Conservation (phyloP, 2,113 vertebrate genomes). For the Carassius auratus region DNA sequence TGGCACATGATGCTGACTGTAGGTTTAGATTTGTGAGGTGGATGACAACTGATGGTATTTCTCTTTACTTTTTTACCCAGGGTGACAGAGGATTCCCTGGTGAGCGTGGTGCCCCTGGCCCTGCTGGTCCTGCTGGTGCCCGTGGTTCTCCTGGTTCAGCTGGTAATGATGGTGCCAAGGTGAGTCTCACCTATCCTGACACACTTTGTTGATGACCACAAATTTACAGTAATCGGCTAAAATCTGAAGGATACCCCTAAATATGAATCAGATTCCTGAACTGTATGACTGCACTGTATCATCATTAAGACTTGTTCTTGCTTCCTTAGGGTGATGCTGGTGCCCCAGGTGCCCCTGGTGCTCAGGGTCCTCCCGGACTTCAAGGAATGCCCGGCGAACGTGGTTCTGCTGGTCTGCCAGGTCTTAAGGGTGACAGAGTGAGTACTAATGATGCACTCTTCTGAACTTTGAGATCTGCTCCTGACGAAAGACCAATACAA, state of each 20-base stretch:
- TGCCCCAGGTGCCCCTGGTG: constrained; percentile 84
- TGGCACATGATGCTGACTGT: too few relatives aligned
- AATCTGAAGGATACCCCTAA: neutral
- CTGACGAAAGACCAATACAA: neutral
- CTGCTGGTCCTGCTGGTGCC: constrained; percentile 83
- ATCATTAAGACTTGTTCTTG: neutral
- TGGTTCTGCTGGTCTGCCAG: constrained; percentile 92
- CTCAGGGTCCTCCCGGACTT: constrained; percentile 90
- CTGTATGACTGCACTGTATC: neutral
- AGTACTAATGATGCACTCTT: constrained; percentile 58
- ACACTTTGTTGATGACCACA: neutral
- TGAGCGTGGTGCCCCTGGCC: constrained; percentile 89
- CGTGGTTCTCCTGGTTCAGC: constrained; percentile 89
- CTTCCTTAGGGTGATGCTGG: constrained; percentile 87
- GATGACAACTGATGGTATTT: neutral
- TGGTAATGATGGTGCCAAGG: constrained; percentile 98
- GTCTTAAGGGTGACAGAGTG: constrained; percentile 95
- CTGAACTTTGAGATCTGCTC: neutral
- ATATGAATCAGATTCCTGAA: neutral
- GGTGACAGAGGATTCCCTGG: constrained; percentile 97
- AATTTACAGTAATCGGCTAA: neutral
- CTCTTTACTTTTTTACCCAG: constrained; percentile 66
- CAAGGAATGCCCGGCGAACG: constrained; percentile 99
- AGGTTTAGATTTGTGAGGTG: neutral
- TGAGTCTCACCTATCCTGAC: constrained; percentile 59